These are phyloP conservation scores for Oreochromis tanganicae DNA, from an alignment of 2,113 vertebrate species.

Conservation along the genomic window DNA sequence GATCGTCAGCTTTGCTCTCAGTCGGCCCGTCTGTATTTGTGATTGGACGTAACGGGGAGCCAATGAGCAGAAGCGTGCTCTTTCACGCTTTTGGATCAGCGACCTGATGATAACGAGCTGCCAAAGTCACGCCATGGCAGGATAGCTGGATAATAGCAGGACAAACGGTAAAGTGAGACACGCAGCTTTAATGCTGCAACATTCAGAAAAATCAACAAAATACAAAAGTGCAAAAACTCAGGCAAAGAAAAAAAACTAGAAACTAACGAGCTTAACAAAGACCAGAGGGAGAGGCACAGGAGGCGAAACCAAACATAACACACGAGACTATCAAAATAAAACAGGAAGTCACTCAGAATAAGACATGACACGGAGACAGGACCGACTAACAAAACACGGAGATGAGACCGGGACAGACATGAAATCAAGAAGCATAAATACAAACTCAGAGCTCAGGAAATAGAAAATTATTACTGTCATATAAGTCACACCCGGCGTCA, in stretches of 20 bases:
- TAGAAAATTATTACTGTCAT: background rate
- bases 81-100: background rate
- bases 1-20: background rate
- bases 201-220: background rate
- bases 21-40: background rate
- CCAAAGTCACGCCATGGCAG: background rate
- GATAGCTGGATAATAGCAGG: background rate
- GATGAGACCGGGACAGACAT: background rate
- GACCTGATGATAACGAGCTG: background rate
- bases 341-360: background rate
- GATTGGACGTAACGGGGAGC: background rate
- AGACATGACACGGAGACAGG: background rate
- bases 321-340: background rate
- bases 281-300: background rate
- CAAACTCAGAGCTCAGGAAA: background rate
- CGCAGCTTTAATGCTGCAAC: background rate
- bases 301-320: background rate
- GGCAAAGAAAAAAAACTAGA: background rate
- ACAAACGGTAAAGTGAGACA: background rate
- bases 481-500: background rate
- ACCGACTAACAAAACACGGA: background rate
- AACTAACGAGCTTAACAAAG: background rate
- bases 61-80: background rate
- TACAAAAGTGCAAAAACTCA: background rate
- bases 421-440: background rate